Evolutionary conservation across 1,140 invertebrate genomes (phyloP).

Genomic region (Caenorhabditis remanei): DNA sequence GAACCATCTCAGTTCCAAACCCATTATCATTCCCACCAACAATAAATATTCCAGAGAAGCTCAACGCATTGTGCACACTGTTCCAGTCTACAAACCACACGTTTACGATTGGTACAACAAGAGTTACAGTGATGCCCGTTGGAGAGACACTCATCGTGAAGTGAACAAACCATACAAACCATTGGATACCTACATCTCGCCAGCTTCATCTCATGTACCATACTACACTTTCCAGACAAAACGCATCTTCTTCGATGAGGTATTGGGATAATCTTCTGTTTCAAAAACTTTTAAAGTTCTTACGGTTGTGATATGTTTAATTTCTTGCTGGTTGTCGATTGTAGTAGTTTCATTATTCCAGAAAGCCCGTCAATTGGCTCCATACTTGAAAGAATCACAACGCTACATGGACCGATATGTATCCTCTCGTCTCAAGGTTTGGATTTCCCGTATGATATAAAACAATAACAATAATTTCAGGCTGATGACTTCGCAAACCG

Average conservation of each 20-base stretch:
- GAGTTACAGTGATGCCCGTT: conserved; percentile 71
- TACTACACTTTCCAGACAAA: conserved; percentile 77
- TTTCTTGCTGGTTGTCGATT: no score
- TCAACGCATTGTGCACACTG: conserved; percentile 77
- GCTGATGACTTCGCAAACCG: conserved; percentile 77
- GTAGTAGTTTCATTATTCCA: conserved; percentile 66
- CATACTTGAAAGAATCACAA: conserved; percentile 76
- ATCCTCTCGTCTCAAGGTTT: conserved; percentile 69
- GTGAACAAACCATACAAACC: conserved; percentile 64
- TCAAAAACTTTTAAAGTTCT: neutral
- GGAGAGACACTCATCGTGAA: conserved; percentile 62
- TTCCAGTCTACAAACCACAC: conserved; percentile 77
- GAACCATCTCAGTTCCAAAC: neutral
- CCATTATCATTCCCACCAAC: neutral
- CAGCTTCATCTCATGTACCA: conserved; percentile 70
- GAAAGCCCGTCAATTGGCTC: conserved; percentile 71
- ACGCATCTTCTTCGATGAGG: conserved; percentile 76
- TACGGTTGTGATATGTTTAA: no score
- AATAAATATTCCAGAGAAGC: conserved; percentile 70
- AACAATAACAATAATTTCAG: neutral
- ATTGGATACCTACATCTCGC: conserved; percentile 59
- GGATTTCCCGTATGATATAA: neutral
- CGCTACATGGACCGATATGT: conserved; percentile 76
- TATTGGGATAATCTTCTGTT: conserved; percentile 48
- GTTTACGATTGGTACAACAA: conserved; percentile 74